These are phyloP conservation scores for Thalpophila matura DNA, from an alignment of 2,888 invertebrate genomes.

Conservation along the genomic window DNA sequence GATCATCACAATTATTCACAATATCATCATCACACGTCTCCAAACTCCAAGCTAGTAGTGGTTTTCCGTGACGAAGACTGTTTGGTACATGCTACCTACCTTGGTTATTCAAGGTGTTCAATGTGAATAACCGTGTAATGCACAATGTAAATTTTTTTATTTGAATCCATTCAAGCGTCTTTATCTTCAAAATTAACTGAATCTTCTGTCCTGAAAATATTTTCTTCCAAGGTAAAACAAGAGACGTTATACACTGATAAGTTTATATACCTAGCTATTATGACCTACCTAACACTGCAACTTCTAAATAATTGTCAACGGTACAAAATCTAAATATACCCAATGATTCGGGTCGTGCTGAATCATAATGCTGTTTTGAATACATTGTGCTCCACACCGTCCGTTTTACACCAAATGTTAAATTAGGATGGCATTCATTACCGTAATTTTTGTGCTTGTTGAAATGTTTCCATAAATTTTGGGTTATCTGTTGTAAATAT, in stretches of 20 bases:
- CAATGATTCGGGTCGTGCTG: slow-evolving; percentile 70
- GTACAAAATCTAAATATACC: slow-evolving; percentile 75
- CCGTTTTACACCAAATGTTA: slow-evolving; percentile 44
- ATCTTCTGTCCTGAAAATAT: not conserved
- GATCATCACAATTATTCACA: too few species aligned
- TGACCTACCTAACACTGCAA: slow-evolving; percentile 39
- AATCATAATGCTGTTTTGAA: slow-evolving; percentile 68
- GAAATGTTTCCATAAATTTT: slow-evolving; percentile 9
- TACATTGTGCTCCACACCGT: slow-evolving; percentile 40
- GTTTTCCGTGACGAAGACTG: too few species aligned
- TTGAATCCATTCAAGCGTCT: not conserved
- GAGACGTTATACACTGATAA: slow-evolving; percentile 2
- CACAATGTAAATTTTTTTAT: not conserved
- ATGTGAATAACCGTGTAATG: too few species aligned
- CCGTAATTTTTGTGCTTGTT: slow-evolving; percentile 25
- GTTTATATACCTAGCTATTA: slow-evolving; percentile 22
- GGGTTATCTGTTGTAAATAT: slow-evolving; percentile 5
- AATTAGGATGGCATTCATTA: slow-evolving; percentile 60
- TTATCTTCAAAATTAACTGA: not conserved
- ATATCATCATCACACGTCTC: too few species aligned
- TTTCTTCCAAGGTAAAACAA: slow-evolving; percentile 1
- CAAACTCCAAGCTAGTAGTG: too few species aligned
- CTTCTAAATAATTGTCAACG: slow-evolving; percentile 72
- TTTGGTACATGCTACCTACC: too few species aligned
- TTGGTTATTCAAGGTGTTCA: not conserved